A percentile compares a stretch with the other conserved stretches of the same genome.
These are phyloP conservation scores for Nyctibius bracteatus DNA, from an alignment of 2,113 vertebrate species.

Conservation along the genomic window DNA sequence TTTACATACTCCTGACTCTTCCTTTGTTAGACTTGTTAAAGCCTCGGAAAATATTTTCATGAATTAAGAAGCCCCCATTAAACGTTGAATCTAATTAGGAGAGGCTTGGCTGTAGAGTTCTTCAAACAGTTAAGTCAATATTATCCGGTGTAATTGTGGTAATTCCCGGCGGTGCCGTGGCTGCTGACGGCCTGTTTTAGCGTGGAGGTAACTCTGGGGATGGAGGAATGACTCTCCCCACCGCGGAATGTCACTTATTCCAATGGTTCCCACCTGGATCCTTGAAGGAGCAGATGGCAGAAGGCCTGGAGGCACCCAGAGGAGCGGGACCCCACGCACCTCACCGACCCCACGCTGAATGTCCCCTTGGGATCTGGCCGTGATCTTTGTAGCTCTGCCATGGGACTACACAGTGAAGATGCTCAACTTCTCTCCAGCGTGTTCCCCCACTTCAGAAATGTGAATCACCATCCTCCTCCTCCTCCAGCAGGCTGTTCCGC, in stretches of 20 bases:
- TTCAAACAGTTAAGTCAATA: constrained; percentile 58
- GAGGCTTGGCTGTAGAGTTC: constrained; percentile 38
- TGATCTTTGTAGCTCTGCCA: neutral
- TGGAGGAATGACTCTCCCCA: neutral
- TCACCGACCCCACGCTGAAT: fast-evolving
- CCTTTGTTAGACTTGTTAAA: constrained; percentile 28
- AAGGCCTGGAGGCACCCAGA: neutral
- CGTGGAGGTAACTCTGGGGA: neutral
- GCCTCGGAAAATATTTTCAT: constrained; percentile 25
- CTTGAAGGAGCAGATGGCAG: too few relatives aligned
- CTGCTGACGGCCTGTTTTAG: neutral
- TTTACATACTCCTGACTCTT: neutral
- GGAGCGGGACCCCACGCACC: fast-evolving
- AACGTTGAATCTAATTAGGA: constrained; percentile 53
- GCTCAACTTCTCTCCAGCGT: neutral
- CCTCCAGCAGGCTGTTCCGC: neutral
- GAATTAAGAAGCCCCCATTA: constrained; percentile 49
- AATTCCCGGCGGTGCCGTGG: neutral
- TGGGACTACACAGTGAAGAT: too few relatives aligned
- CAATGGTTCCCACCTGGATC: neutral
- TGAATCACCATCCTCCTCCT: neutral
- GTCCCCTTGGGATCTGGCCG: neutral
- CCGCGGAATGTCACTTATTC: neutral
- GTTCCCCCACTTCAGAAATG: neutral
- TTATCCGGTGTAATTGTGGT: neutral